Percentiles rank a stretch among this genome's conserved stretches.
Conservation (phyloP, 2,113 vertebrate genomes). For the Lontra canadensis region DNA sequence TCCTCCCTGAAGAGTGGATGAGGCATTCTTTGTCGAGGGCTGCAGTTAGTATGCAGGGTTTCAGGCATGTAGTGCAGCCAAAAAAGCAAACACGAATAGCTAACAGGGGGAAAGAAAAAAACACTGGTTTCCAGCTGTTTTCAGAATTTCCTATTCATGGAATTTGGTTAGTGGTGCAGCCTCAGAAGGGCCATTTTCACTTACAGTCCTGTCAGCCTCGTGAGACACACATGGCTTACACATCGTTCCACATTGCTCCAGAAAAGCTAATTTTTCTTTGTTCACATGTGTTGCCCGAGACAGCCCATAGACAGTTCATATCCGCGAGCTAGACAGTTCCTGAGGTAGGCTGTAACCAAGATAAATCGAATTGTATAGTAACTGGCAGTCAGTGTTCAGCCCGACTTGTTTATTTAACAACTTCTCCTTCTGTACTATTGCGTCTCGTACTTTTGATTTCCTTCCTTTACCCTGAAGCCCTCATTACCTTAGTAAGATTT, state of each 20-base stretch:
- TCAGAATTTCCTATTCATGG: neutral
- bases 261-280: conserved; percentile 34
- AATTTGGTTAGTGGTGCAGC: conserved; percentile 29
- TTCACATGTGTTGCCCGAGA: neutral
- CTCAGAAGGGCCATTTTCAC: neutral
- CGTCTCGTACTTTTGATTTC: conserved; percentile 20
- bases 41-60: neutral
- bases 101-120: neutral
- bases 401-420: neutral
- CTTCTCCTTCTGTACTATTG: neutral
- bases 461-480: neutral
- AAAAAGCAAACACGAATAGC: conserved; percentile 39
- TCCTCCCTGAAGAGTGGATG: neutral
- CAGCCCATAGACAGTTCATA: neutral
- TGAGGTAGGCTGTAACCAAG: conserved; percentile 33
- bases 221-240: neutral
- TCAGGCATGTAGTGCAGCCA: neutral
- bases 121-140: conserved; percentile 50
- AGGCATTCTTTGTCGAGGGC: neutral
- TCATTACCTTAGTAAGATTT: conserved; percentile 47
- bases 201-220: neutral
- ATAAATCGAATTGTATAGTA: conserved; percentile 1
- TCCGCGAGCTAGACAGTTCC: neutral
- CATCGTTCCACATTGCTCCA: neutral
- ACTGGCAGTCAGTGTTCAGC: neutral